Evolutionary conservation across 2,888 invertebrate genomes (phyloP), one percentile per base, ranked within the genome.

Genomic region (Rhagophthalmus giganteus): DNA sequence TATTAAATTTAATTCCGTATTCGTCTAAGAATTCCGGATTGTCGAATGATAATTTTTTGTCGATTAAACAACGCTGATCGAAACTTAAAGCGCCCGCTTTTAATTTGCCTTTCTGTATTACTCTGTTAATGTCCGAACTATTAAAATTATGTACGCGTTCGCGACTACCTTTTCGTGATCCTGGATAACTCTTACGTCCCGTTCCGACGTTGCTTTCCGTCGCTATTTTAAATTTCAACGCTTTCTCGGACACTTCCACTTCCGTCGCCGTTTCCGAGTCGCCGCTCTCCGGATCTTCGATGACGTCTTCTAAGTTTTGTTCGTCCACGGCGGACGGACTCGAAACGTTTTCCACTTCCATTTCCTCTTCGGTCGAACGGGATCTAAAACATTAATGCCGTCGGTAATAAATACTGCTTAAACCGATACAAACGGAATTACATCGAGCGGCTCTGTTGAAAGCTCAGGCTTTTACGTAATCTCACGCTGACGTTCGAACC

Each of bases 141-240:
- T 70, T 73, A 24, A 72, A 63, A 48, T 75, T 71, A 39, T 75
- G 74, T 1, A 71, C 73, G 60, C 83, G 81, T 64, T 86, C 86
- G 10, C 84, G 76, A 54, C 84, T 84, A 5, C 85, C 85, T 68
- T 86, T 86, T 10, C 85, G 73, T 12, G 84, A 84, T n/a, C 82
- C 82, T 0, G 85, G 84, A 67, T 84, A 83, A 65, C 84, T 85
- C 62, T 81, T 83, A 2, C 85, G 72, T 1, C 80, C 79, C 2
- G 74, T 65, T 10, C 65, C 73, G 12, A 54, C 30, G 55, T 77
- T 78, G 44, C 82, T 80, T 66, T 87, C 87, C 1, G 87, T 87
- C 24, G 86, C 85, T 58, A 87, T 87, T 70, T 87, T 87, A 68
- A 87, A 87, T 67, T 87, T 87, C 26, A 87, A 78, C 1, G 87